A percentile compares a stretch with the other conserved stretches of the same genome.
These are phyloP conservation scores for Silurus aristotelis DNA, from an alignment of 2,797 vertebrate genomes.

Conservation along the genomic window DNA sequence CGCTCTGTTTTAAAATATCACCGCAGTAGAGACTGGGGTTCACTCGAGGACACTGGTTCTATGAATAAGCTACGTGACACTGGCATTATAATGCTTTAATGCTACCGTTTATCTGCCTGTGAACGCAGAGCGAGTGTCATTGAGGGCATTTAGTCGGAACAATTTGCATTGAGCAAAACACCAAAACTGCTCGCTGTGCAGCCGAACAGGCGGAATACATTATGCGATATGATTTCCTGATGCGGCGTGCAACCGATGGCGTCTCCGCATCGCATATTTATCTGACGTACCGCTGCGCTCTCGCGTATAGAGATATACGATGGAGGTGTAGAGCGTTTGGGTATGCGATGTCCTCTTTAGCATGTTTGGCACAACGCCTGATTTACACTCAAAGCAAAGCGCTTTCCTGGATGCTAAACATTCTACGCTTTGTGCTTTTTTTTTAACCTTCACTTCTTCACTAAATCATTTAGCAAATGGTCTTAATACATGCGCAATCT, in stretches of 20 bases:
- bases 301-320: background rate
- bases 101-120: conserved; percentile 40
- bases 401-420: background rate
- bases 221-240: conserved; percentile 23
- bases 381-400: conserved; percentile 22
- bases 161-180: conserved; percentile 26
- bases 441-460: background rate
- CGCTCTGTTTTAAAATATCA: conserved; percentile 55
- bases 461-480: background rate
- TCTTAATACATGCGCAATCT: background rate
- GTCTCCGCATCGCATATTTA: conserved; percentile 30
- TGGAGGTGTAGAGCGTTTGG: conserved; percentile 16
- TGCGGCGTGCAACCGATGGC: background rate
- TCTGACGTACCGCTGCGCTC: background rate
- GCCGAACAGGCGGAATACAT: conserved; percentile 23
- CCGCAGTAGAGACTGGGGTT: conserved; percentile 40
- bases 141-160: conserved; percentile 21
- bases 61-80: background rate
- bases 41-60: background rate
- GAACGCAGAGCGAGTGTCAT: conserved; percentile 15
- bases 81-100: conserved; percentile 21
- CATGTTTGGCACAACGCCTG: background rate
- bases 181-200: background rate
- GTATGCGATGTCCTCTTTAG: background rate
- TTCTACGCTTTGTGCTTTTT: background rate